A percentile compares a stretch with the other conserved stretches of the same genome.
Conservation (phyloP, 2,113 vertebrate genomes). For the Microcebus lehilahytsara region DNA sequence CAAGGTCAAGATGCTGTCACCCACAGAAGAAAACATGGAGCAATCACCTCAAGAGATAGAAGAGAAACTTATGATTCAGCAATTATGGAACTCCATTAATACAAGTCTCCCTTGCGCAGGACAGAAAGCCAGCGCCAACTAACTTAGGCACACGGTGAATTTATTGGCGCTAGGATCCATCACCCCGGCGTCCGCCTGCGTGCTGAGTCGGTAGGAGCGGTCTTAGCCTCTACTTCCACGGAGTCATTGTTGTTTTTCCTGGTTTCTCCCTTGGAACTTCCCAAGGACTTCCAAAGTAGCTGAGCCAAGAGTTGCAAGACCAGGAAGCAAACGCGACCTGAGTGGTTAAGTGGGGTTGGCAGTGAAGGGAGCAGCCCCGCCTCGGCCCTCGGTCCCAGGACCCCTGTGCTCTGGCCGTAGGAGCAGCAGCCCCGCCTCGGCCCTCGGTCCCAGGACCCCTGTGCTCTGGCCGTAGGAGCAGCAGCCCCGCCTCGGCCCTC, state of each 20-base stretch:
- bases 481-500: not conserved
- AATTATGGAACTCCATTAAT: not conserved
- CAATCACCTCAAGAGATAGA: not conserved
- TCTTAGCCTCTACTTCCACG: not conserved
- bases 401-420: not conserved
- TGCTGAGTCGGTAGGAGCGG: not conserved
- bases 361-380: not conserved
- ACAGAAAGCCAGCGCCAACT: not conserved
- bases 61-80: not conserved
- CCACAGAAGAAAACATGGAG: not conserved
- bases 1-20: no score
- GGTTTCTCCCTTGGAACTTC: not conserved
- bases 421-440: no score
- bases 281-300: not conserved
- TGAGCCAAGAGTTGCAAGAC: not conserved
- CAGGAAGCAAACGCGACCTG: not conserved
- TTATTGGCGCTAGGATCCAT: not conserved
- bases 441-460: not conserved
- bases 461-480: not conserved
- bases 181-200: not conserved
- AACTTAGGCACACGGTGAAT: not conserved
- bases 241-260: not conserved
- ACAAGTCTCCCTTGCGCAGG: not conserved
- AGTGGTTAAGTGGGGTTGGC: not conserved
- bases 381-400: not conserved